These are phyloP conservation scores for Loriculus beryllinus DNA, from an alignment of 2,797 vertebrate species.

Conservation along the genomic window DNA sequence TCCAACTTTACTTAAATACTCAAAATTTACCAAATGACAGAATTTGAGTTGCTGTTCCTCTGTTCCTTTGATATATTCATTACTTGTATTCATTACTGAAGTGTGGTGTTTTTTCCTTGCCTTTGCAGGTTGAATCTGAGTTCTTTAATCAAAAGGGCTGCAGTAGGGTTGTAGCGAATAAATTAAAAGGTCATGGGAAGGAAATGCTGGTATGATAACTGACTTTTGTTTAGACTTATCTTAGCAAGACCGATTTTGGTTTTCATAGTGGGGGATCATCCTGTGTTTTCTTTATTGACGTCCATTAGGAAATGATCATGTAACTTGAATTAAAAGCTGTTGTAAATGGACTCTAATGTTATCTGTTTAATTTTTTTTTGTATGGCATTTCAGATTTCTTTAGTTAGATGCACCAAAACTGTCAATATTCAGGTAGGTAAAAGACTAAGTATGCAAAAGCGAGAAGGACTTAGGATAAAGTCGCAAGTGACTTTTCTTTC, in stretches of 20 bases:
- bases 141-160: neutral
- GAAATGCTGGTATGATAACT: neutral
- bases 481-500: slow-evolving; percentile 25
- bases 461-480: neutral
- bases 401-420: neutral
- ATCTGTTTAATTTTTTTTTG: neutral
- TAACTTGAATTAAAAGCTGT: neutral
- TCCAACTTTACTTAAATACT: neutral
- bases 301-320: neutral
- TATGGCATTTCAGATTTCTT: neutral
- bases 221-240: neutral
- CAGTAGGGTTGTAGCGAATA: neutral
- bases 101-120: fast-evolving
- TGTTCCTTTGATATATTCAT: neutral
- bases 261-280: neutral
- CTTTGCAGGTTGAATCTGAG: neutral
- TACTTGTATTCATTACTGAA: neutral
- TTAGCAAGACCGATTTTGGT: neutral
- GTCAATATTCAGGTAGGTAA: neutral
- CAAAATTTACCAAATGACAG: neutral
- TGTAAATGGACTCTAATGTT: neutral
- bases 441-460: neutral
- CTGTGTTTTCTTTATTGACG: neutral
- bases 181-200: neutral
- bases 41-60: neutral